Percentiles rank a stretch among this genome's conserved stretches.
Evolutionary conservation across 2,797 vertebrate species (phyloP).

Genomic region (Xiphophorus birchmanni): DNA sequence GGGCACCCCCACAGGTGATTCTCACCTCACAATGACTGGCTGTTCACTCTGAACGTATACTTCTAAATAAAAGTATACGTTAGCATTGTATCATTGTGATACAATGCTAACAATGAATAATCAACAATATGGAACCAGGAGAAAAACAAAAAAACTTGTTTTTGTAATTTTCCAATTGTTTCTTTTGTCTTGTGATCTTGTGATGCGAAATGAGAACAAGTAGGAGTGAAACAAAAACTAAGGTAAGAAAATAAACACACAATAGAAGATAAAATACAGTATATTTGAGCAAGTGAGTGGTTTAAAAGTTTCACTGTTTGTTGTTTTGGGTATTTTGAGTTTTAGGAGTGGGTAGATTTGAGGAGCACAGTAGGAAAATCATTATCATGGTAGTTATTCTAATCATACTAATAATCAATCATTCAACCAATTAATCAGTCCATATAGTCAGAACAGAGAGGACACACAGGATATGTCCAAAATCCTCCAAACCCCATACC

Average conservation of each 20-base stretch:
- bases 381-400: background rate
- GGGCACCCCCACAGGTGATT: background rate
- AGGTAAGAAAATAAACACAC: background rate
- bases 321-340: background rate
- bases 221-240: background rate
- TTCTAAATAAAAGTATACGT: background rate
- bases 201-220: background rate
- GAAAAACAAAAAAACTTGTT: background rate
- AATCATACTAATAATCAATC: background rate
- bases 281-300: background rate
- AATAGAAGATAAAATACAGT: background rate
- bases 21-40: background rate
- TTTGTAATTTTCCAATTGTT: background rate
- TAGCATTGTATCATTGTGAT: background rate
- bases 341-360: background rate
- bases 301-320: background rate
- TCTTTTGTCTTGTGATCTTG: background rate
- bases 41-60: background rate
- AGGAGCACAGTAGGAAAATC: background rate
- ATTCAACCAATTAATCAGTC: no score
- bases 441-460: no score
- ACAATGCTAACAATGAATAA: background rate
- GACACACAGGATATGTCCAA: no score
- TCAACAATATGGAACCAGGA: background rate
- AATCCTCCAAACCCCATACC: no score